Conservation (phyloP, 2,113 vertebrate genomes). For the Malurus elegans region DNA sequence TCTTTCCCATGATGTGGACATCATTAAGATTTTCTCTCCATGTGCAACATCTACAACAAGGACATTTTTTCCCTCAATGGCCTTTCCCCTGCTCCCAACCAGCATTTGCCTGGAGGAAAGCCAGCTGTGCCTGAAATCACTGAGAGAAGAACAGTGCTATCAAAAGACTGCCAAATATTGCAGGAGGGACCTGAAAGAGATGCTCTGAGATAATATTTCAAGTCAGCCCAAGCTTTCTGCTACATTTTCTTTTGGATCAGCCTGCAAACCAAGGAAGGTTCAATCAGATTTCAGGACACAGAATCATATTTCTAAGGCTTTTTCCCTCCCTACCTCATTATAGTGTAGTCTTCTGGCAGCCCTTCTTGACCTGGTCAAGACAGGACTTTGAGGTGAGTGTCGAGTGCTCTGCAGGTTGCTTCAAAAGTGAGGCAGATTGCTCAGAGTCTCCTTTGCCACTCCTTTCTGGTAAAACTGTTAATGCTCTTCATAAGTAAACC, state of each 20-base stretch:
- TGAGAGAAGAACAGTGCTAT: not conserved
- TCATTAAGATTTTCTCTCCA: not conserved
- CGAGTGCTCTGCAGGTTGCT: not conserved
- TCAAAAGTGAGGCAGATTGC: not conserved
- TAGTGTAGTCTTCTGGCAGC: not conserved
- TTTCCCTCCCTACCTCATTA: not conserved
- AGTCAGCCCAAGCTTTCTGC: not conserved
- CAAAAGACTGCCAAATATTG: slow-evolving; percentile 6
- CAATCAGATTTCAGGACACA: not conserved
- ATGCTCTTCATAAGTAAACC: not conserved
- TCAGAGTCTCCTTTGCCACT: not conserved
- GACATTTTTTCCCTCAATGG: not conserved
- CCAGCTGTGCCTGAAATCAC: not conserved
- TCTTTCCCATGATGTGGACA: not conserved
- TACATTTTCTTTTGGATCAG: not conserved
- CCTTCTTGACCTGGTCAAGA: not conserved
- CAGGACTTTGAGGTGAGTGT: not conserved
- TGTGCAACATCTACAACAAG: not conserved
- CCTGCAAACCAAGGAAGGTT: not conserved
- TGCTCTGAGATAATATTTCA: not conserved
- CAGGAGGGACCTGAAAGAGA: not conserved
- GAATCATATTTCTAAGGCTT: not conserved
- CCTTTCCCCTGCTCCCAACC: not conserved
- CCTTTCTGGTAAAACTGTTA: slow-evolving; percentile 19
- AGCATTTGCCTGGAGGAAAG: slow-evolving; percentile 10